A percentile compares a stretch with the other conserved stretches of the same genome.
These are phyloP conservation scores for Pemphigus obesinymphae DNA, from an alignment of 1,140 invertebrate genomes.

Conservation along the genomic window DNA sequence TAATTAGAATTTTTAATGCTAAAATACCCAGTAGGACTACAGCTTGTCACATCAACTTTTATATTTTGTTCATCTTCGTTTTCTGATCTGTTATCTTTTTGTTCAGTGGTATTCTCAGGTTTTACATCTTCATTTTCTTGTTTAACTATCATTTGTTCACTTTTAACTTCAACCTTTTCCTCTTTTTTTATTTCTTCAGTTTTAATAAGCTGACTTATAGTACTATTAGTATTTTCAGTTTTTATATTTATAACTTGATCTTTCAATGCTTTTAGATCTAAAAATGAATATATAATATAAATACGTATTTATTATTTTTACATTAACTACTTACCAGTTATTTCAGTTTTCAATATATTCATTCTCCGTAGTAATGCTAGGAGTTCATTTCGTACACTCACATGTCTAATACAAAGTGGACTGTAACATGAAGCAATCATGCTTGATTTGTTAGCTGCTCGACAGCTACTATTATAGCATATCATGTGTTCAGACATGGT, in stretches of 20 bases:
- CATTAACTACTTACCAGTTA: background rate
- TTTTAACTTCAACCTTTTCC: constrained; percentile 26
- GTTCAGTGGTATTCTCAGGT: background rate
- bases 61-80: constrained; percentile 52
- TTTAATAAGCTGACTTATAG: background rate
- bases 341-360: constrained; percentile 16
- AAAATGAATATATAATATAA: background rate
- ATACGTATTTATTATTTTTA: background rate
- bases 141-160: constrained; percentile 34
- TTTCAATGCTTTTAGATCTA: constrained; percentile 17
- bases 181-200: constrained; percentile 43
- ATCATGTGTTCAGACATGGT: constrained; percentile 34
- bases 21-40: constrained; percentile 19
- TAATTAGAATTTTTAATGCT: background rate
- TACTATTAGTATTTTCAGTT: background rate
- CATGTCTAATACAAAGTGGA: constrained; percentile 26
- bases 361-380: constrained; percentile 6
- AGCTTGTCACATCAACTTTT: constrained; percentile 44
- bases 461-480: constrained; percentile 34
- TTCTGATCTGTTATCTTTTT: constrained; percentile 49
- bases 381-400: constrained; percentile 18
- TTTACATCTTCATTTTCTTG: constrained; percentile 43
- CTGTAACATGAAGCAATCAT: constrained; percentile 13
- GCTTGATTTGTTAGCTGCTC: constrained; percentile 24
- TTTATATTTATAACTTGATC: background rate